phyloP scores from a whole-genome alignment of 2,113 vertebrate species.

The Theristicus caerulescens region DNA sequence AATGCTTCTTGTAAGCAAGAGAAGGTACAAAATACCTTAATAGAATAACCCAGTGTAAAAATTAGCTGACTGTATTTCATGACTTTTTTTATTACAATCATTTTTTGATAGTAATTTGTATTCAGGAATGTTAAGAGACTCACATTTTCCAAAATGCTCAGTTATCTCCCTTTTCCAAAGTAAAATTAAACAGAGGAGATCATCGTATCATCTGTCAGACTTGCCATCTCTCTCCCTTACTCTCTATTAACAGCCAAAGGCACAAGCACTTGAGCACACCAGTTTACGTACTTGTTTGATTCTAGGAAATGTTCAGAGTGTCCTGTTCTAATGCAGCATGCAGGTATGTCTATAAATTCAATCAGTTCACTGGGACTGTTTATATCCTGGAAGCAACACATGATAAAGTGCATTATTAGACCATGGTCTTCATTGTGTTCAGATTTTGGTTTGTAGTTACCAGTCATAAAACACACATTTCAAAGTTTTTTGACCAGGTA shows the following conservation, averaged over 20 bases:
- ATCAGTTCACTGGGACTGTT: not conserved
- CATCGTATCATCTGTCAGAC: too few relatives aligned
- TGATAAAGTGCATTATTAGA: not conserved
- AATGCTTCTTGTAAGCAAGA: not conserved
- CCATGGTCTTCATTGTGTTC: not conserved
- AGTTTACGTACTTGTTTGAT: not conserved
- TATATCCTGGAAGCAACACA: not conserved
- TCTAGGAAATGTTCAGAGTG: not conserved
- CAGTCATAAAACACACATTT: not conserved
- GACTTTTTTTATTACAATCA: not conserved
- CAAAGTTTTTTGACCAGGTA: not conserved
- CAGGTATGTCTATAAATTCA: not conserved
- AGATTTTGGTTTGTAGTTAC: not conserved
- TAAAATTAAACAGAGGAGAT: not conserved
- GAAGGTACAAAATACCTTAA: not conserved
- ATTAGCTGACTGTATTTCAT: not conserved
- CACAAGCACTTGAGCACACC: not conserved
- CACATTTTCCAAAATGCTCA: not conserved
- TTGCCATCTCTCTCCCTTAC: not conserved
- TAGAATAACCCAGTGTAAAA: not conserved
- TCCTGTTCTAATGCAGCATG: rapidly evolving
- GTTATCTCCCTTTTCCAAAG: not conserved
- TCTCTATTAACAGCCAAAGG: not conserved
- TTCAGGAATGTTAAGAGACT: not conserved
- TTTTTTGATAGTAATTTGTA: not conserved